A percentile compares a stretch with the other conserved stretches of the same genome.
Conservation (phyloP, 2,888 invertebrate genomes). For the Drosophila borborema region DNA sequence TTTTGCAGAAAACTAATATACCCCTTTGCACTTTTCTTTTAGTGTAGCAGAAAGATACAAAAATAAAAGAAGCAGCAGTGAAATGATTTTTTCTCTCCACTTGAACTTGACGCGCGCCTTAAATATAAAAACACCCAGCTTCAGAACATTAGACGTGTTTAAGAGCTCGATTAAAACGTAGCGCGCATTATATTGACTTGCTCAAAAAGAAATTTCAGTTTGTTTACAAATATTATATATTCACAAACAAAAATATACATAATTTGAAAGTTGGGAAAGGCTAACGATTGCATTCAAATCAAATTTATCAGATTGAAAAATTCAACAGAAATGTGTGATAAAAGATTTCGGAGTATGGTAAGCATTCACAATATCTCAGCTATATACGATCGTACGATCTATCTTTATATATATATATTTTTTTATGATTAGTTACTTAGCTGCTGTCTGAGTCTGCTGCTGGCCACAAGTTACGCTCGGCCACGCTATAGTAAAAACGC, state of each 20-base stretch:
- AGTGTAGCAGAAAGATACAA: slow-evolving; percentile 8
- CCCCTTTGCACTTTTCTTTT: neutral
- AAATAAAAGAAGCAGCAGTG: slow-evolving; percentile 6
- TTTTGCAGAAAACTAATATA: neutral
- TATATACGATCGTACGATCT: neutral
- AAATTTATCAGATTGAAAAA: neutral
- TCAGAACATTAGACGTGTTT: slow-evolving; percentile 75
- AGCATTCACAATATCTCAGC: slow-evolving; percentile 1
- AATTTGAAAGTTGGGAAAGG: neutral
- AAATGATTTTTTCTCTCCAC: slow-evolving; percentile 34
- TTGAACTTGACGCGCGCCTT: slow-evolving; percentile 54
- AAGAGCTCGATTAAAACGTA: slow-evolving; percentile 67
- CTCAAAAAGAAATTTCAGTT: neutral
- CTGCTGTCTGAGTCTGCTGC: slow-evolving; percentile 40
- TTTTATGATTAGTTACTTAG: slow-evolving; percentile 32
- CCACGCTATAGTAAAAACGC: slow-evolving; percentile 60
- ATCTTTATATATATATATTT: too few relatives aligned
- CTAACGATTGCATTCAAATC: slow-evolving; percentile 1
- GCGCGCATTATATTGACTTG: slow-evolving; percentile 13
- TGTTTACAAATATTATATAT: neutral
- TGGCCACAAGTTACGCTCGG: slow-evolving; percentile 36
- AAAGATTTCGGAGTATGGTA: slow-evolving; percentile 53
- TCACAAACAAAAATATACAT: neutral
- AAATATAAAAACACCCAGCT: slow-evolving; percentile 71
- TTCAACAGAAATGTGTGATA: slow-evolving; percentile 37